Base-by-base conservation (phyloP, 1,140 invertebrate genomes). In the Bombus balteatus region DNA sequence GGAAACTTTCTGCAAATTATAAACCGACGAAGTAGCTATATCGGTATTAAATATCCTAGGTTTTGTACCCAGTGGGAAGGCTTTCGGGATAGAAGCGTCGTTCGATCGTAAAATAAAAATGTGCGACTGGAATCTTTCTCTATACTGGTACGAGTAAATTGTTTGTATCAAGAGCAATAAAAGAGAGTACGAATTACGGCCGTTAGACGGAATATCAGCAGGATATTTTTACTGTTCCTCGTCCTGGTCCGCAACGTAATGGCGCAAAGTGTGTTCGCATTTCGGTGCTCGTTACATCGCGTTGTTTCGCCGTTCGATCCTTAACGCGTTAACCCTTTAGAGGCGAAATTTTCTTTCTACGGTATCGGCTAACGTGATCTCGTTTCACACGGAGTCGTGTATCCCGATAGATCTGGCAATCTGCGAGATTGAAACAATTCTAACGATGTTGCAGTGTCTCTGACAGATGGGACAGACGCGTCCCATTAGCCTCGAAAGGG, bases 161-260 rank as follows among this genome's bases (percentile, higher is more conserved):
- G 59, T 85, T 68, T 85, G 47, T 85, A 85, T 37, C 34, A 34
- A 81, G 34, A 10, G 83, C 39, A 85, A 85, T 85, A 85, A 85
- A 85, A 28, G 28, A 70, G 47, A 34, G 13, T 80, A n/a, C 41
- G 39, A 43, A 71, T 70, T 43, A 47, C 25, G n/a, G 25, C 32
- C 32, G 28, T 77, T 66, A 28, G 25, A 76, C 62, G 43, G 25
- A 28, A 68, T 22, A 28, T 18, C 9, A 34, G 28, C 37, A 25
- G 47, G 32, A 34, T 41, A 70, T 41, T 70, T 78, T 39, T 59
- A 77, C 28, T 25, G 43, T 59, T 43, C 37, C 74, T 78, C 37
- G 65, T 32, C 47, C 82, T 28, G 41, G 47, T 2, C 1, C 34
- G 34, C 9, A 0, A 70, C 68, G 62, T 2, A 5, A 15, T 15